These are phyloP conservation scores for Drosophila atripex DNA, from an alignment of 2,888 invertebrate species.

Conservation along the genomic window DNA sequence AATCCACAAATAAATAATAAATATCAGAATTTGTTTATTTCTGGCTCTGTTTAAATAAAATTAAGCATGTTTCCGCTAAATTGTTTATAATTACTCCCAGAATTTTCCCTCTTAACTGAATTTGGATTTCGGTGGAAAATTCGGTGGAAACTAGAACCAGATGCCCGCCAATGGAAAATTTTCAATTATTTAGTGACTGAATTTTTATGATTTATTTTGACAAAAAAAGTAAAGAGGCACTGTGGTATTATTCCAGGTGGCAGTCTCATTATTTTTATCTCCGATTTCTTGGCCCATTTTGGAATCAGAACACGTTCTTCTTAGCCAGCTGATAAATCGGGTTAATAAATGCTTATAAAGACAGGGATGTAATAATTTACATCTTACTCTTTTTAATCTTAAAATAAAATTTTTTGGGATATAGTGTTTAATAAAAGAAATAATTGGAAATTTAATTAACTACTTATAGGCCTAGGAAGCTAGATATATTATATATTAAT, in stretches of 20 bases:
- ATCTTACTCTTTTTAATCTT: not conserved
- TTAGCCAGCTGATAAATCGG: constrained; percentile 1
- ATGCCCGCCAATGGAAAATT: not conserved
- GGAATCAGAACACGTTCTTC: not conserved
- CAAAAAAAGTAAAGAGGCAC: not conserved
- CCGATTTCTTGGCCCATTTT: constrained; percentile 10
- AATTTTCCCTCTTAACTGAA: not conserved
- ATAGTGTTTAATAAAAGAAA: too few relatives aligned
- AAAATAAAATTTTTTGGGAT: not conserved
- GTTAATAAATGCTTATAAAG: not conserved
- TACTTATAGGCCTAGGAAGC: too few relatives aligned
- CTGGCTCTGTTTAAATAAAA: constrained; percentile 1
- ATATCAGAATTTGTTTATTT: constrained; percentile 17
- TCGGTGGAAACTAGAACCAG: not conserved
- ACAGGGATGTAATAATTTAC: not conserved
- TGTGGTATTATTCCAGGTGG: not conserved
- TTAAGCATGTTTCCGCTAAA: not conserved
- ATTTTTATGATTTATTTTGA: not conserved
- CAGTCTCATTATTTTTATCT: not conserved
- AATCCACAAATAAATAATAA: not conserved
- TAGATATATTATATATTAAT: too few relatives aligned
- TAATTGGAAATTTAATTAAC: too few relatives aligned
- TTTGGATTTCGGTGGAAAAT: not conserved
- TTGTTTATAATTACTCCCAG: constrained; percentile 4
- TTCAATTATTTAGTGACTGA: not conserved